Percentiles rank a stretch among this genome's conserved stretches.
phyloP scores from a whole-genome alignment of 2,888 invertebrate genomes.

The Cinara cedri region DNA sequence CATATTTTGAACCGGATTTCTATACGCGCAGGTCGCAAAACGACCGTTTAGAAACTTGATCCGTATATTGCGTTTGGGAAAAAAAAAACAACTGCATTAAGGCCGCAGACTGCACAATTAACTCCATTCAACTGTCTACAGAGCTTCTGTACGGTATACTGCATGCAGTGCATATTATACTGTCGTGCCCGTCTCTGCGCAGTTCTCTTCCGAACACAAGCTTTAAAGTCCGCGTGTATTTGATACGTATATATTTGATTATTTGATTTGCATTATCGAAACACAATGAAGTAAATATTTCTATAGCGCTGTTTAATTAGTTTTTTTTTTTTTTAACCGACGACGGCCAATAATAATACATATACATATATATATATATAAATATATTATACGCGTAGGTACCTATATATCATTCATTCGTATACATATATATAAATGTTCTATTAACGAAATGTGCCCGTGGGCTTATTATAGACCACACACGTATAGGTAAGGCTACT shows the following conservation, averaged over 20 bases:
- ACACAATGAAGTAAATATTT: constrained; percentile 12
- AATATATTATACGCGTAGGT: background rate
- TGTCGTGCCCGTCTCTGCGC: background rate
- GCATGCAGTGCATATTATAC: background rate
- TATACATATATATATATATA: too few relatives aligned
- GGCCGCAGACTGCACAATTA: constrained; percentile 46
- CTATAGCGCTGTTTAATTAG: constrained; percentile 19
- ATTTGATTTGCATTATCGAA: constrained; percentile 43
- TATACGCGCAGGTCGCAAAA: constrained; percentile 22
- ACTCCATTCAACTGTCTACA: constrained; percentile 51
- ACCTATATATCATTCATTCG: background rate
- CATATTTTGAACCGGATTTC: constrained; percentile 40
- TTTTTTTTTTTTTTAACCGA: constrained; percentile 12
- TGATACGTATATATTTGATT: background rate
- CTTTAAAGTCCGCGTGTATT: constrained; percentile 13
- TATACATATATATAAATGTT: background rate
- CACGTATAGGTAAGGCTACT: constrained; percentile 29
- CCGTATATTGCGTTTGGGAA: constrained; percentile 17
- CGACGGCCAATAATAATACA: constrained; percentile 4
- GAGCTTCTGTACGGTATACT: constrained; percentile 35
- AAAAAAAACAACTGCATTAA: constrained; percentile 36
- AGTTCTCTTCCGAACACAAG: constrained; percentile 12
- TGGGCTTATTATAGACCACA: constrained; percentile 14
- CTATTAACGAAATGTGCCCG: constrained; percentile 24
- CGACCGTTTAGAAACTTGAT: constrained; percentile 52